phyloP scores from a whole-genome alignment of 2,797 vertebrate species.

The Artibeus jamaicensis region DNA sequence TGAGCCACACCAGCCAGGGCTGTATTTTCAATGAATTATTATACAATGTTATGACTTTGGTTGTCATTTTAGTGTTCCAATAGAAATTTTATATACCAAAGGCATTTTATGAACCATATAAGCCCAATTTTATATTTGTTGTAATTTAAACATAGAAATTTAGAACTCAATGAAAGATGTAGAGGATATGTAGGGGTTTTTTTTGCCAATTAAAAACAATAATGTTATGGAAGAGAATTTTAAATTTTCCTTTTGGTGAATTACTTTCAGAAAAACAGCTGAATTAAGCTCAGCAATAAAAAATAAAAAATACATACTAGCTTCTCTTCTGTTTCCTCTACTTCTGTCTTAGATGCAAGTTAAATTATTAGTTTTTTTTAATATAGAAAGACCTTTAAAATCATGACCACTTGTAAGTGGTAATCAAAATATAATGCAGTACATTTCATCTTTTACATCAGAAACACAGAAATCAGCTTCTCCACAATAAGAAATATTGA shows the following conservation, averaged over 20 bases:
- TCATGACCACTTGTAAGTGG: background rate
- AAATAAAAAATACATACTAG: background rate
- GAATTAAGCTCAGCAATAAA: background rate
- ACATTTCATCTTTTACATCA: background rate
- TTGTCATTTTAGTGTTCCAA: background rate
- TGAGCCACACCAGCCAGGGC: too few species aligned
- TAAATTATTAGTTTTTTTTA: background rate
- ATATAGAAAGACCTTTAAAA: background rate
- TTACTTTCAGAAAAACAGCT: background rate
- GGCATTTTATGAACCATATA: slow-evolving; percentile 15
- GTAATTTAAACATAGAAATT: slow-evolving; percentile 5
- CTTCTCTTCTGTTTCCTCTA: background rate
- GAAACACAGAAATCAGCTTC: background rate
- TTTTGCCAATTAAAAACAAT: slow-evolving; percentile 12
- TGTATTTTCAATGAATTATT: background rate
- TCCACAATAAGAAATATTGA: background rate
- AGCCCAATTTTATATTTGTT: background rate
- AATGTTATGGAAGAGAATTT: background rate
- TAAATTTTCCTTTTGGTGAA: background rate
- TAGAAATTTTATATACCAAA: background rate
- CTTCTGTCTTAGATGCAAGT: background rate
- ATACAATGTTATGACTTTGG: background rate
- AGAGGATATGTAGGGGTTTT: background rate
- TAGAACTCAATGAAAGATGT: background rate
- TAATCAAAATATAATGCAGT: background rate